phyloP scores from a whole-genome alignment of 2,797 vertebrate species.

The Liparis tanakae region DNA sequence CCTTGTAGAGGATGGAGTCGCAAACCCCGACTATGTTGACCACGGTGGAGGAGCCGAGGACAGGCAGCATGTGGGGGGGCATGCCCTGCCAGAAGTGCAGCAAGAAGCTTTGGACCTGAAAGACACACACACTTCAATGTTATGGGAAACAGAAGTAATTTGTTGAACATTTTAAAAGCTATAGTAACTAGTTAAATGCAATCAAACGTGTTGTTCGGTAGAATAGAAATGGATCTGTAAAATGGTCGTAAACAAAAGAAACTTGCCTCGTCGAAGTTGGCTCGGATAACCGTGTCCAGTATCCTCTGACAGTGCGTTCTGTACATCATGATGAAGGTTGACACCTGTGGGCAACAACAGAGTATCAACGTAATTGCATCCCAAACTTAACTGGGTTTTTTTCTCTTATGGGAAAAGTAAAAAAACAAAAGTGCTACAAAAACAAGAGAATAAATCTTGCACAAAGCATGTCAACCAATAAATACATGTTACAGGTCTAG shows the following conservation, averaged over 20 bases:
- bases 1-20: constrained; percentile 99
- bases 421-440: constrained; percentile 52
- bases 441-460: constrained; percentile 82
- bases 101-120: constrained; percentile 98
- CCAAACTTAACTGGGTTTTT: constrained; percentile 41
- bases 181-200: not conserved
- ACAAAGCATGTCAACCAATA: constrained; percentile 74
- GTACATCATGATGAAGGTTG: constrained; percentile 99
- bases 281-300: constrained; percentile 98
- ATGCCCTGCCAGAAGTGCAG: constrained; percentile 99
- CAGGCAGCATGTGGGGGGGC: constrained; percentile 98
- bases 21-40: constrained; percentile 99
- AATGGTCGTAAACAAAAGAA: constrained; percentile 7
- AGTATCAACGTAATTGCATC: constrained; percentile 51
- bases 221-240: not conserved
- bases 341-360: constrained; percentile 86
- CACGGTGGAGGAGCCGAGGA: constrained; percentile 94
- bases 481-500: constrained; percentile 75
- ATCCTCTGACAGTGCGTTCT: constrained; percentile 99
- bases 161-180: not conserved
- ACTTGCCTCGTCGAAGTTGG: constrained; percentile 98
- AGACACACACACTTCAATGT: constrained; percentile 21
- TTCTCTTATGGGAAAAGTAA: constrained; percentile 13
- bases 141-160: constrained; percentile 7
- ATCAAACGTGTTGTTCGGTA: not conserved